A percentile compares a stretch with the other conserved stretches of the same genome.
phyloP scores from a whole-genome alignment of 1,140 invertebrate genomes.

The Parasteatoda tepidariorum region DNA sequence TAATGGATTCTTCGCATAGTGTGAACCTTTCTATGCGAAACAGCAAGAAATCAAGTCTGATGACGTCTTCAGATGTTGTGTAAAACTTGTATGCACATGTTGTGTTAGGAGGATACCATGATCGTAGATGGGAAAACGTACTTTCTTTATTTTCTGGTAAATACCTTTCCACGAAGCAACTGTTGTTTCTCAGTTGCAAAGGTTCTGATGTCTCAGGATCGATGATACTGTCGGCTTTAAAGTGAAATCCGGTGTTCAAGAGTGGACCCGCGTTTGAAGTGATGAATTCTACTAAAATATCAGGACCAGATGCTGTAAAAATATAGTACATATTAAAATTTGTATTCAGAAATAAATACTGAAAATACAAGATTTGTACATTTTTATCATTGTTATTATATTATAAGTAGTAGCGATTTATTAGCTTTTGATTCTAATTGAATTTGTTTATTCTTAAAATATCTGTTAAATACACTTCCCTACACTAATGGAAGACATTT shows the following conservation, averaged over 20 bases:
- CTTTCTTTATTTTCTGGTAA: conserved; percentile 56
- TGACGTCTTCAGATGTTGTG: conserved; percentile 57
- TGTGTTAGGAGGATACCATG: conserved; percentile 64
- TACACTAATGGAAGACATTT: no score
- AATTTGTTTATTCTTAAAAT: no score
- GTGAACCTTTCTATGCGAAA: conserved; percentile 63
- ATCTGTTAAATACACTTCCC: no score
- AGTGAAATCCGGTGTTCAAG: conserved; percentile 64
- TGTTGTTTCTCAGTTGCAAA: conserved; percentile 57
- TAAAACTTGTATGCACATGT: conserved; percentile 63
- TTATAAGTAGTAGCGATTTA: no score
- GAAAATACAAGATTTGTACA: no score
- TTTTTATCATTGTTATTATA: no score
- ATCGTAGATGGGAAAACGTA: conserved; percentile 60
- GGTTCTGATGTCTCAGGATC: conserved; percentile 51
- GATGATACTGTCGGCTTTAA: conserved; percentile 62
- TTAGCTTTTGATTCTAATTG: no score
- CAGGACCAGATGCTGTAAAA: conserved; percentile 80
- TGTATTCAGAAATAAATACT: no score
- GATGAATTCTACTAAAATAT: conserved; percentile 90
- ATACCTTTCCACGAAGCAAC: conserved; percentile 62
- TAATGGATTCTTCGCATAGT: conserved; percentile 62
- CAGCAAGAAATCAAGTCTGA: conserved; percentile 62
- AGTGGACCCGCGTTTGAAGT: conserved; percentile 79
- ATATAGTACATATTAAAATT: no score